Evolutionary conservation across 1,140 invertebrate species (phyloP), one percentile per base, ranked within the genome.

Genomic region (Thereuonema tuberculata): DNA sequence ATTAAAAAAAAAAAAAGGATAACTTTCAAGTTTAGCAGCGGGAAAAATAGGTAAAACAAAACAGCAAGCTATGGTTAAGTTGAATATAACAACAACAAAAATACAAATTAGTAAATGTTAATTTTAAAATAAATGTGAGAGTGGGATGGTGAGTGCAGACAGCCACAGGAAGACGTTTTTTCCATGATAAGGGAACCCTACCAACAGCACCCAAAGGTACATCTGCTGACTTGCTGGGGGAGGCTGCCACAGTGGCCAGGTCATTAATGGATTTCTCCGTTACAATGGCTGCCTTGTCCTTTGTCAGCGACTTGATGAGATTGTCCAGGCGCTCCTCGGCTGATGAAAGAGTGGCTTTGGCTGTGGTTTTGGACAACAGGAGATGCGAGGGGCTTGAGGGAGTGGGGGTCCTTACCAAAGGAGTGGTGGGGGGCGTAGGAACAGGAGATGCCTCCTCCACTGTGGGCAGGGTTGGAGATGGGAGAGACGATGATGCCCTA

Each of bases 291-390:
- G 74, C 59, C 0, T 74, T 74, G 62, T 80, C 79, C 68, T 82
- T 82, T 1, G 77, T 76, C 43, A 82, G 68, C 62, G 77, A 80
- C 65, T 83, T 83, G 15, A 84, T 76, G 14, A 84, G 71, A 48
- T 76, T 77, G 66, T 82, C 82, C 23, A 84, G 69, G 21, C 81
- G 73, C 63, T 81, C 78, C 63, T 82, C 76, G 15, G 74, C 71
- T 12, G 53, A 27, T 12, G 53, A 28, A 5, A 28, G 23, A 3
- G 26, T 25, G 3, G 28, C 24, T 55, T 55, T 55, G 14, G 27
- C 53, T 26, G 14, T 17, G 23, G 9, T 25, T 27, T 55, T 26
- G 17, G 53, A 9, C 14, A 29, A 5, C 21, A 55, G 24, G 3
- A 9, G 14, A 43, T 43, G 23, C 70, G 68, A 60, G 48, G 57